Percentiles rank a stretch among this genome's conserved stretches.
Conservation (phyloP, 2,113 vertebrate species). For the Phylloscopus trochilus region DNA sequence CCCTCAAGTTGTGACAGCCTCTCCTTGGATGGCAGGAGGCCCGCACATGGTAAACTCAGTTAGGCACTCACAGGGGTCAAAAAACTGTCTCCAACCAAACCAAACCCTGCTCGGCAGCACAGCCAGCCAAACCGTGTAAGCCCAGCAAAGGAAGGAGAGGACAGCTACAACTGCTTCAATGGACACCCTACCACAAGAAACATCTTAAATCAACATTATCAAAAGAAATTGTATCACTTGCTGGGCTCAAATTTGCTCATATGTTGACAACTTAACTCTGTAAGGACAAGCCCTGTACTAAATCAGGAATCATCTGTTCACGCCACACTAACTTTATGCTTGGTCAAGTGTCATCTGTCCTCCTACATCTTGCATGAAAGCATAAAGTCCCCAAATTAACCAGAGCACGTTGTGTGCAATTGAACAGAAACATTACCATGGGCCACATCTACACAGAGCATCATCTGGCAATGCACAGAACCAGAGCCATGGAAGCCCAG, state of each 20-base stretch:
- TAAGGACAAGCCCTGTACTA: constrained; percentile 17
- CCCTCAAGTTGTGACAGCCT: not conserved
- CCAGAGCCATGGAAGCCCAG: not conserved
- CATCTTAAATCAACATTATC: not conserved
- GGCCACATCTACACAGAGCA: not conserved
- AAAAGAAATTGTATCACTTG: not conserved
- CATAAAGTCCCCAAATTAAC: not conserved
- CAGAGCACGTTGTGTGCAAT: not conserved
- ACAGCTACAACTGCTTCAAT: not conserved
- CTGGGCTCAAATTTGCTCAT: not conserved
- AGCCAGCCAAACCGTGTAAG: accelerated
- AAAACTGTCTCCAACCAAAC: not conserved
- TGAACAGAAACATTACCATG: not conserved
- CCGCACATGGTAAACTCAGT: not conserved
- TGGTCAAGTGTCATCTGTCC: constrained; percentile 1
- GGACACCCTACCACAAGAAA: not conserved
- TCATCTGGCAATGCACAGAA: not conserved
- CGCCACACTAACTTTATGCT: not conserved
- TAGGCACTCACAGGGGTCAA: not conserved
- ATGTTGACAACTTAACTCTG: constrained; percentile 10
- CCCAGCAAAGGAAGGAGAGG: not conserved
- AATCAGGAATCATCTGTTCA: constrained; percentile 1
- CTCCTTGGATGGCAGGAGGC: not conserved
- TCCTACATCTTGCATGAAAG: not conserved
- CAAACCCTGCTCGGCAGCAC: not conserved